phyloP scores from a whole-genome alignment of 2,113 vertebrate genomes.

The Pungitius pungitius region DNA sequence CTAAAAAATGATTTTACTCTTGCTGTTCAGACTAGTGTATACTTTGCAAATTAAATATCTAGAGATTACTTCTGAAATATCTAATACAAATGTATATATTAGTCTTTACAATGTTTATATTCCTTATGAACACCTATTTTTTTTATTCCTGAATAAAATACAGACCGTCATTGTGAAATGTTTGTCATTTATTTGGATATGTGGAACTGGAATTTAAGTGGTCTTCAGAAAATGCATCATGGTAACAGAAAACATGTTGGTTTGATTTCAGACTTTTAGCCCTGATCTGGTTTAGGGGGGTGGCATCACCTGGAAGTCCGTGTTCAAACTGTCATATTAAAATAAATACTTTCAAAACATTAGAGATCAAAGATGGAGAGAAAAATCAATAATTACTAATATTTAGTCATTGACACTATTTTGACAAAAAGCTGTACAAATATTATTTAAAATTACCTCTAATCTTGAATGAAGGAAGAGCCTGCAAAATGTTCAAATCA shows the following conservation, averaged over 20 bases:
- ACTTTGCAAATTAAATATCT: background rate
- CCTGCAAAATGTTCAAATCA: no score
- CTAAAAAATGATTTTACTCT: background rate
- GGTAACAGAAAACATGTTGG: background rate
- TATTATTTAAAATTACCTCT: no score
- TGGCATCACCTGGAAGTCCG: no score
- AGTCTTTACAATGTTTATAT: background rate
- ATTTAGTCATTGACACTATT: no score
- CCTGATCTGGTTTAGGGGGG: no score
- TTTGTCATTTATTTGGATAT: background rate
- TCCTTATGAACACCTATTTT: constrained; percentile 4
- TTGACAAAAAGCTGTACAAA: no score
- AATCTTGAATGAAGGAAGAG: no score
- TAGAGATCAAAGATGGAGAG: no score
- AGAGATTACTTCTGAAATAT: background rate
- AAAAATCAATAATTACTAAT: no score
- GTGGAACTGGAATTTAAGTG: background rate
- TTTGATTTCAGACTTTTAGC: no score
- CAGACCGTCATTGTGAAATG: background rate
- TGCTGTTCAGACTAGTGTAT: background rate
- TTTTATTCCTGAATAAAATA: constrained; percentile 23
- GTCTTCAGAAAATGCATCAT: background rate
- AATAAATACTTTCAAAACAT: no score
- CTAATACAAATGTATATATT: background rate
- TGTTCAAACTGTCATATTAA: no score